Evolutionary conservation across 1,140 invertebrate species (phyloP).

Genomic region (Galendromus occidentalis): DNA sequence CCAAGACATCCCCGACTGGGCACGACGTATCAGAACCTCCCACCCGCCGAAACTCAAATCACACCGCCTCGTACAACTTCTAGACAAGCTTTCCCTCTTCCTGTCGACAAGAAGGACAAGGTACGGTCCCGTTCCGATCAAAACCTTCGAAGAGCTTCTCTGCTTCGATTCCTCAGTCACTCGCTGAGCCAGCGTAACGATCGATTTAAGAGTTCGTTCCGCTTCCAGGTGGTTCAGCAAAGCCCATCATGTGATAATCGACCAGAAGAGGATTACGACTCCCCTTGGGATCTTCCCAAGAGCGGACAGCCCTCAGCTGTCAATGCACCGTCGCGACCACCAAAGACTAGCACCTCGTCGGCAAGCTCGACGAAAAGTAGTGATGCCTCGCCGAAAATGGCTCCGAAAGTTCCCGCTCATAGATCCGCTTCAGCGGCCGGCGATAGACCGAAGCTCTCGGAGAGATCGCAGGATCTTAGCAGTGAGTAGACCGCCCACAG

Average conservation of each 20-base stretch:
- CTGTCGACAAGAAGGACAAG: background rate
- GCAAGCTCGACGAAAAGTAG: background rate
- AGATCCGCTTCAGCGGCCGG: background rate
- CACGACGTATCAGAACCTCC: constrained; percentile 3
- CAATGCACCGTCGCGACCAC: background rate
- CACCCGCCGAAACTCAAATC: background rate
- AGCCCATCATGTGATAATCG: constrained; percentile 10
- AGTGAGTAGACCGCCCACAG: too few species aligned
- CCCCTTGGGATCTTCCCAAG: background rate
- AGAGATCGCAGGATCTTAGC: background rate
- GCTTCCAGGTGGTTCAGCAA: background rate
- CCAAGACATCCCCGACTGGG: background rate
- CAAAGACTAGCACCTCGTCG: background rate
- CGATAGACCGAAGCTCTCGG: background rate
- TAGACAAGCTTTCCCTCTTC: background rate
- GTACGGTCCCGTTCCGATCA: too few species aligned
- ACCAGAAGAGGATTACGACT: constrained; percentile 7
- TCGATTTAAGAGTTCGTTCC: too few species aligned
- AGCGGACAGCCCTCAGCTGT: background rate
- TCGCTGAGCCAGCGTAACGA: too few species aligned
- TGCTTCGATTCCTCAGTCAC: too few species aligned
- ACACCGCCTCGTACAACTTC: background rate
- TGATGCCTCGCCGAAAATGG: background rate
- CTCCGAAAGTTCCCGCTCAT: background rate
- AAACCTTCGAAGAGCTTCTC: too few species aligned